A percentile compares a stretch with the other conserved stretches of the same genome.
Evolutionary conservation across 2,888 invertebrate genomes (phyloP).

Genomic region (Lacanobia wlatinum): DNA sequence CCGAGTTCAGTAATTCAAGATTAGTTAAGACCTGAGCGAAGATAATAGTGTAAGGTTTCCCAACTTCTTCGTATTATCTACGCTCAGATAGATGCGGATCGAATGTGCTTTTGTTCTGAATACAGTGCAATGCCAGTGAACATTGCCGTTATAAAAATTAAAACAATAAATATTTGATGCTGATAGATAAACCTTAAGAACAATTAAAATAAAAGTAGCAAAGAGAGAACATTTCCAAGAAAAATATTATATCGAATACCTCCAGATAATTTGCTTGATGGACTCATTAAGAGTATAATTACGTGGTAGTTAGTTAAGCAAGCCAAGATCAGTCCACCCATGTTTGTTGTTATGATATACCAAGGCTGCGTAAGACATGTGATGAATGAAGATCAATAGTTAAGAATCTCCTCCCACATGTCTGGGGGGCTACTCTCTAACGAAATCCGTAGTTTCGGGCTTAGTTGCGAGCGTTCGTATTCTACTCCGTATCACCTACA

Average conservation of each 20-base stretch:
- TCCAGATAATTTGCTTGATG: slow-evolving; percentile 20
- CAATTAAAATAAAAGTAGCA: slow-evolving; percentile 22
- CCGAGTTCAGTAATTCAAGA: slow-evolving; percentile 33
- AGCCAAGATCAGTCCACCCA: slow-evolving; percentile 28
- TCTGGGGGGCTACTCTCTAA: too few species aligned
- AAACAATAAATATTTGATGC: slow-evolving; percentile 18
- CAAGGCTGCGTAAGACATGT: slow-evolving; percentile 34
- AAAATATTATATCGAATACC: slow-evolving; percentile 22
- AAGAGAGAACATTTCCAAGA: slow-evolving; percentile 29
- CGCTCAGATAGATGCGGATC: slow-evolving; percentile 31
- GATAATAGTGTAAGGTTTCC: slow-evolving; percentile 37
- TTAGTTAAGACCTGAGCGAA: slow-evolving; percentile 41
- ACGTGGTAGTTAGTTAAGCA: slow-evolving; percentile 30
- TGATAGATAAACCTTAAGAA: slow-evolving; percentile 10
- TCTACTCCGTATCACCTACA: too few species aligned
- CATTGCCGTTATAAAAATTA: slow-evolving; percentile 9
- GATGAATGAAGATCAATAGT: slow-evolving; percentile 48
- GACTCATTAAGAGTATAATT: slow-evolving; percentile 32
- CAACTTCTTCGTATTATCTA: slow-evolving; percentile 31
- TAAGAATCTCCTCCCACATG: slow-evolving; percentile 42
- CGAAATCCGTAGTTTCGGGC: too few species aligned
- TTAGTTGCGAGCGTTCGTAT: too few species aligned
- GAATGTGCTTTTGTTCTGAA: slow-evolving; percentile 56
- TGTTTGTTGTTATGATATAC: slow-evolving; percentile 31
- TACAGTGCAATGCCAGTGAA: slow-evolving; percentile 42